These are phyloP conservation scores for Cinara cedri DNA, from an alignment of 2,888 invertebrate genomes.

Conservation along the genomic window DNA sequence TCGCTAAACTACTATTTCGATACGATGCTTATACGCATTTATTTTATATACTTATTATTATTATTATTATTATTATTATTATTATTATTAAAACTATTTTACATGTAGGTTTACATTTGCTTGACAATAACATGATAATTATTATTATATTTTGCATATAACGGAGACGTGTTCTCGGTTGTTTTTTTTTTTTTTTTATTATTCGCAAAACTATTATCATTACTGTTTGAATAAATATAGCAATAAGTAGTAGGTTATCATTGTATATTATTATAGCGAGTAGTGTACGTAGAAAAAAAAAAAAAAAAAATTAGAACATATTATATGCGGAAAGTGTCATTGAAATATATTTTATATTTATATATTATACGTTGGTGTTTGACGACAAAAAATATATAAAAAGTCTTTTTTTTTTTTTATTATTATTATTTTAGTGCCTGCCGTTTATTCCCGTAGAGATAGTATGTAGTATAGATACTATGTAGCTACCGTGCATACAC, in stretches of 20 bases:
- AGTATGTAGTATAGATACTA: too few species aligned
- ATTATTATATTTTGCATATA: not conserved
- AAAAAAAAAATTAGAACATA: too few species aligned
- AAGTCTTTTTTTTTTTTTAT: conserved; percentile 19
- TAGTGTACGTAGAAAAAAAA: too few species aligned
- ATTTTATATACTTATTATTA: conserved; percentile 24
- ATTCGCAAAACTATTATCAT: conserved; percentile 24
- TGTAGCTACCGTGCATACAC: too few species aligned
- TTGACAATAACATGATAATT: not conserved
- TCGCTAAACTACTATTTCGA: conserved; percentile 3
- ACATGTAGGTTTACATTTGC: not conserved
- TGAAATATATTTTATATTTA: conserved; percentile 1
- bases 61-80: conserved; percentile 26
- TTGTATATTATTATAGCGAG: conserved; percentile 5
- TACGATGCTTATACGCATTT: not conserved
- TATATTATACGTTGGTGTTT: conserved; percentile 34
- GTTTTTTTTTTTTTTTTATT: too few species aligned
- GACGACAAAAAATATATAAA: conserved; percentile 30
- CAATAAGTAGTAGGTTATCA: not conserved
- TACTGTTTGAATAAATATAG: not conserved
- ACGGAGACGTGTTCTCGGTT: conserved; percentile 1
- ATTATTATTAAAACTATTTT: conserved; percentile 18
- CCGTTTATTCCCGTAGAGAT: not conserved
- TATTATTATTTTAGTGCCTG: not conserved
- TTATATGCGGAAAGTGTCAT: conserved; percentile 17